Conservation (phyloP, 1,140 invertebrate genomes). For the Stenopsyche tienmushanensis region DNA sequence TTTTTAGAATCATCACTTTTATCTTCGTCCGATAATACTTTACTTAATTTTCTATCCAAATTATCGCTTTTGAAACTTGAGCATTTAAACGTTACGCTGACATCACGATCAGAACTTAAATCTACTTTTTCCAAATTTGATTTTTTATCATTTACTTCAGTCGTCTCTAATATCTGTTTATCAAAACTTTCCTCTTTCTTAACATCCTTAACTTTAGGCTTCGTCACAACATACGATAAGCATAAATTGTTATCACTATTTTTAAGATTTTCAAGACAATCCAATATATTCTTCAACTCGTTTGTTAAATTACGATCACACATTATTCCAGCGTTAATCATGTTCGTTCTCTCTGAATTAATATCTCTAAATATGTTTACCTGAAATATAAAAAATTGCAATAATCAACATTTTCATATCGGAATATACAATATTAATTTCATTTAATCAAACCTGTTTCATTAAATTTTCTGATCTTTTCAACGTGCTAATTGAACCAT, state of each 20-base stretch:
- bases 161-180: too few relatives aligned
- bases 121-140: too few relatives aligned
- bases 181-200: too few relatives aligned
- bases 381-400: slow-evolving; percentile 5
- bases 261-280: slow-evolving; percentile 31
- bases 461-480: too few relatives aligned
- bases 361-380: slow-evolving; percentile 20
- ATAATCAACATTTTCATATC: not conserved
- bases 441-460: too few relatives aligned
- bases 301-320: slow-evolving; percentile 17
- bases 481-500: too few relatives aligned
- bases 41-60: too few relatives aligned
- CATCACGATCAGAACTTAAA: too few relatives aligned
- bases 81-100: not conserved
- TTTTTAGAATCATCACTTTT: slow-evolving; percentile 17
- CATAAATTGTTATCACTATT: slow-evolving; percentile 34
- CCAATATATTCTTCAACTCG: slow-evolving; percentile 31
- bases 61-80: not conserved
- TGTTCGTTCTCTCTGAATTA: slow-evolving; percentile 4
- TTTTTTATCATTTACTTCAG: too few relatives aligned
- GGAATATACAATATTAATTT: not conserved
- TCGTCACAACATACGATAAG: slow-evolving; percentile 31
- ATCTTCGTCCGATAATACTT: slow-evolving; percentile 17
- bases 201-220: slow-evolving; percentile 28
- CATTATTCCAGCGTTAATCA: not conserved